These are phyloP conservation scores for Drymonia ruficornis DNA, from an alignment of 2,888 invertebrate genomes.

Conservation along the genomic window DNA sequence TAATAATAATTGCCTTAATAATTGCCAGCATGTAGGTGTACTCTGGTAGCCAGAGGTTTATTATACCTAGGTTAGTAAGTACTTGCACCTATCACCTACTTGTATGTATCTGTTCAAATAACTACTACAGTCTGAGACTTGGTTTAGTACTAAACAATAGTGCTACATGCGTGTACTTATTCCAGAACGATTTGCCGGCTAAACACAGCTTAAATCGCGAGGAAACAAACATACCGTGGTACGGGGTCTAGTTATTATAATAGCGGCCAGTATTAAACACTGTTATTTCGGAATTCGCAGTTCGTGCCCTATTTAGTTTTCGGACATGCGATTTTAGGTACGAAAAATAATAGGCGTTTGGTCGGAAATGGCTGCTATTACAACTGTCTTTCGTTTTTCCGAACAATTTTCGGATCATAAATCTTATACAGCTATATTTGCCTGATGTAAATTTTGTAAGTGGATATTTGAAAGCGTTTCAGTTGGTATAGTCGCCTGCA, in stretches of 20 bases:
- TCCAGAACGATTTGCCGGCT: slow-evolving; percentile 10
- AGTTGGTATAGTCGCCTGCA: background rate
- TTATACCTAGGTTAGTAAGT: too few relatives aligned
- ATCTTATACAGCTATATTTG: slow-evolving; percentile 16
- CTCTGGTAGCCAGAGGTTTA: too few relatives aligned
- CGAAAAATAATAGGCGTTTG: slow-evolving; percentile 41
- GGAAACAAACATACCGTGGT: slow-evolving; percentile 42
- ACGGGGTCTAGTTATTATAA: slow-evolving; percentile 14
- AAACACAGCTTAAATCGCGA: slow-evolving; percentile 39
- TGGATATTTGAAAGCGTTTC: background rate
- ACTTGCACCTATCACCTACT: too few relatives aligned
- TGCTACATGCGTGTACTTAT: background rate
- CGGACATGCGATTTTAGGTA: slow-evolving; percentile 63
- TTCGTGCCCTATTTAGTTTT: slow-evolving; percentile 52
- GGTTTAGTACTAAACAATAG: too few relatives aligned
- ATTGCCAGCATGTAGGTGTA: too few relatives aligned
- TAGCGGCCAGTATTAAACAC: slow-evolving; percentile 48
- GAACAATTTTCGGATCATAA: slow-evolving; percentile 29
- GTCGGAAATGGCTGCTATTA: slow-evolving; percentile 36
- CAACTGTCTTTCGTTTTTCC: slow-evolving; percentile 26
- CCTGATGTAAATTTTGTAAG: slow-evolving; percentile 11
- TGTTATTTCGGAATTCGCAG: slow-evolving; percentile 63
- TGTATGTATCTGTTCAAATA: too few relatives aligned
- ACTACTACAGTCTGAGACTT: too few relatives aligned
- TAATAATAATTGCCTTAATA: too few relatives aligned